Evolutionary conservation across 2,113 vertebrate species (phyloP).

Genomic region (Willisornis vidua): DNA sequence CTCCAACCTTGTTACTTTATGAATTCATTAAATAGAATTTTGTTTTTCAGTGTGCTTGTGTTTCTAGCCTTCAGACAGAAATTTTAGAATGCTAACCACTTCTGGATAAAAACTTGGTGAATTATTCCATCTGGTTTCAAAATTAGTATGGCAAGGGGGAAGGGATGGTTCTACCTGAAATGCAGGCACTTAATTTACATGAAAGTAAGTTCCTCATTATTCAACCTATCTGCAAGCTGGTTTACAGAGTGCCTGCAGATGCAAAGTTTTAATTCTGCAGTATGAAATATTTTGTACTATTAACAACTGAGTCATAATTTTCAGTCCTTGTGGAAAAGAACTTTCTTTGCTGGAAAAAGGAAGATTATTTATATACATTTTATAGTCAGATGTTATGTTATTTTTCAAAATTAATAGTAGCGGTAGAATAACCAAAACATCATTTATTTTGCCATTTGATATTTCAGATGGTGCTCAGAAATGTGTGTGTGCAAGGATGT

Average conservation of each 20-base stretch:
- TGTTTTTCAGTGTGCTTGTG: neutral
- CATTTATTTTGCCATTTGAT: neutral
- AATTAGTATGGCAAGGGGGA: neutral
- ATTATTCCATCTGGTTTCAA: neutral
- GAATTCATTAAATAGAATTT: neutral
- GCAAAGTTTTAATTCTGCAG: neutral
- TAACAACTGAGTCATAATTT: neutral
- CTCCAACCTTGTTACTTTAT: neutral
- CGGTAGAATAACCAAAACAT: neutral
- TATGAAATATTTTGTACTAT: neutral
- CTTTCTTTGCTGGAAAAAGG: neutral
- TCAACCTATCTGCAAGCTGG: neutral
- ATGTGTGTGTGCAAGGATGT: neutral
- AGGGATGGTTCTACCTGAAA: neutral
- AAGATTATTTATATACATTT: neutral
- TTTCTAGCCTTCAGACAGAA: neutral
- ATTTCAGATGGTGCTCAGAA: neutral
- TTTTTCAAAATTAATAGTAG: neutral
- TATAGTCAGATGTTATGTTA: neutral
- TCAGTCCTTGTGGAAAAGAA: neutral
- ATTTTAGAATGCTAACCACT: neutral
- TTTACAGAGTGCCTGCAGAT: neutral
- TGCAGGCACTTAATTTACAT: neutral
- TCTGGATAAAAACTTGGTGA: neutral
- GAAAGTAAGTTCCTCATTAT: neutral